Base-by-base conservation (phyloP, 2,113 vertebrate genomes). In the Rhinolophus ferrumequinum region DNA sequence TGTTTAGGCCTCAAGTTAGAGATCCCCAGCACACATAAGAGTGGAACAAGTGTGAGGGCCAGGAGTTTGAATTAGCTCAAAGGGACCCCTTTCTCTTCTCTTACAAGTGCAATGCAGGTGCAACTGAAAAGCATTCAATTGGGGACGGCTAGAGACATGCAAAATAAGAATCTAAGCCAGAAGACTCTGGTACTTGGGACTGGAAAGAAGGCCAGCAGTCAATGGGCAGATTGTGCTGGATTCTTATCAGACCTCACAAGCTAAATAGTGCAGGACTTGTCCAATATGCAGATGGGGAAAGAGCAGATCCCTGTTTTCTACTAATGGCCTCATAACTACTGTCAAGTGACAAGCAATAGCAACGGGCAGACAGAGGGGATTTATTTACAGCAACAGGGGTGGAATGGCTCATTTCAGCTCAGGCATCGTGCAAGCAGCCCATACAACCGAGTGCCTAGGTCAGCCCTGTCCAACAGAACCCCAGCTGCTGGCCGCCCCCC, bases 241-340 rank as follows among this genome's bases (percentile, higher is more conserved):
- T 94, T 96, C 93, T 97, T 96, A 95, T 98, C 93, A 89, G 94
- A 86, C 52, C 69, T 93, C 85, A 47, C n/a, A 44, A 58, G 62
- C 96, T 91, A 93, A 93, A 97, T 96, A 98, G 97, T 97, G 41
- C 64, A 64, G 82, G 97, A 64, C 73, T 97, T 98, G 97, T 97
- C 97, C 96, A 97, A 96, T 96, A 97, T 97, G 97, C 97, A 98
- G 97, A 97, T 97, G 95, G 69, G 58, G 81, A 94, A 93, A 97
- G 96, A 97, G 96, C 97, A 96, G 94, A 96, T 96, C 95, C 94
- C 90, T 96, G 87, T 97, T 97, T 90, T 96, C 97, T 93, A 69
- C 95, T 96, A 96, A 95, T 97, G 96, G 95, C 82, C 86, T 93
- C 92, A 47, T 94, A 94, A 95, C 88, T 89, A 86, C 95, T 47